These are phyloP conservation scores for Dallia pectoralis DNA, from an alignment of 2,797 vertebrate species.

Conservation along the genomic window DNA sequence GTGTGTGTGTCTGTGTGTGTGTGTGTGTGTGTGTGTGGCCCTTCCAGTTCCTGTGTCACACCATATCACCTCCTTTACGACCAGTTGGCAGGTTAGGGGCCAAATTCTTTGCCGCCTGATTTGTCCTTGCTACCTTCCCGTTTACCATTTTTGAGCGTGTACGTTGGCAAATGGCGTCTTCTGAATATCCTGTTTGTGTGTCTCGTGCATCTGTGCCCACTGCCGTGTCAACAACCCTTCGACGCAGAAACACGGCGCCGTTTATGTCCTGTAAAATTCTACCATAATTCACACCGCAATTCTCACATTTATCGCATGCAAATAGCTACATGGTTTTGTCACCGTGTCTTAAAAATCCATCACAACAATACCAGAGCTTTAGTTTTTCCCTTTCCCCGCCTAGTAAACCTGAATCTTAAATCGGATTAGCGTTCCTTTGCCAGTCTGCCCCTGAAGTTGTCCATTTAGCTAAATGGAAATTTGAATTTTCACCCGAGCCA, in stretches of 20 bases:
- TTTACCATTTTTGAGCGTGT: conserved; percentile 24
- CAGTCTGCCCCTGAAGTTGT: conserved; percentile 27
- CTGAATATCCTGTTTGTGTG: not conserved
- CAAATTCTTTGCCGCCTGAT: conserved; percentile 33
- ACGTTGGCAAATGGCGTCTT: not conserved
- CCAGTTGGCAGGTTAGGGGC: conserved; percentile 62
- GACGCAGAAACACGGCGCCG: not conserved
- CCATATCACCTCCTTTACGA: conserved; percentile 61
- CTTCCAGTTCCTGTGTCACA: conserved; percentile 59
- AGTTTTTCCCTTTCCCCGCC: conserved; percentile 1
- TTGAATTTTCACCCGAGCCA: conserved; percentile 35
- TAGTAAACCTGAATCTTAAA: conserved; percentile 13
- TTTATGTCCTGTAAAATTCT: not conserved
- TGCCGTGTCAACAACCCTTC: not conserved
- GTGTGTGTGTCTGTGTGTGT: conserved; percentile 18
- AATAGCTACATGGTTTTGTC: not conserved
- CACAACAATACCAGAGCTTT: not conserved
- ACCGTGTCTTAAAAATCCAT: not conserved
- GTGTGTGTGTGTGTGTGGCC: conserved; percentile 56
- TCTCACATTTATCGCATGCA: not conserved
- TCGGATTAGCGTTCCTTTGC: conserved; percentile 8
- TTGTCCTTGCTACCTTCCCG: conserved; percentile 22
- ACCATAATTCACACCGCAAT: conserved; percentile 3
- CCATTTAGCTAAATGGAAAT: conserved; percentile 38
- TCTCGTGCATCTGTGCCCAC: not conserved